A percentile compares a stretch with the other conserved stretches of the same genome.
These are phyloP conservation scores for Drosophila miranda DNA, from an alignment of 1,140 invertebrate species.

Conservation along the genomic window DNA sequence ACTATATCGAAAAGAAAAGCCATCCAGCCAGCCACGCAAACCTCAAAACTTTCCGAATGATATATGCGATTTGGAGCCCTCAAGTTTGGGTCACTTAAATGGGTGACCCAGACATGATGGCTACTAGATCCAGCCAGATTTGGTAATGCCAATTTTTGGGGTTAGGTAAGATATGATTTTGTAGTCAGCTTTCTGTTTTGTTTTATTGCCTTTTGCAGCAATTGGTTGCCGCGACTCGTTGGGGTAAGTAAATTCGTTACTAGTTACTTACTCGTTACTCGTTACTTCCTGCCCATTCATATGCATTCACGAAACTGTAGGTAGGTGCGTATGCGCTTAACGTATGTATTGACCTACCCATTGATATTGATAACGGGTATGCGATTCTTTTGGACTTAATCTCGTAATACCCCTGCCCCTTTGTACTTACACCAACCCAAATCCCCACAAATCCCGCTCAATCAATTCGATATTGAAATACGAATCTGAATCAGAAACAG, in stretches of 20 bases:
- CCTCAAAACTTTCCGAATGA: slow-evolving; percentile 9
- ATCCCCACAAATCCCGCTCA: slow-evolving; percentile 15
- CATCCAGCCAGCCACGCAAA: slow-evolving; percentile 15
- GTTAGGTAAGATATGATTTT: slow-evolving; percentile 73
- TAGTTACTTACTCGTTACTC: slow-evolving; percentile 55
- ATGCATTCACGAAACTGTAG: background rate
- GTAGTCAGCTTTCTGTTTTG: slow-evolving; percentile 52
- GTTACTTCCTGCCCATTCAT: slow-evolving; percentile 37
- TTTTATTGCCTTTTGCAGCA: slow-evolving; percentile 68
- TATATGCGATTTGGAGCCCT: slow-evolving; percentile 48
- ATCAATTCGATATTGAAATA: slow-evolving; percentile 14
- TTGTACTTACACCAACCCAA: background rate
- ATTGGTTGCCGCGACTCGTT: slow-evolving; percentile 26
- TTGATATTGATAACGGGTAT: slow-evolving; percentile 9
- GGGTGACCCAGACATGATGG: slow-evolving; percentile 63
- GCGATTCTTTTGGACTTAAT: slow-evolving; percentile 13
- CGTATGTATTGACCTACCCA: slow-evolving; percentile 8
- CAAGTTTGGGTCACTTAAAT: slow-evolving; percentile 61
- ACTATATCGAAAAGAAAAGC: background rate
- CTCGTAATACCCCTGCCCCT: slow-evolving; percentile 1
- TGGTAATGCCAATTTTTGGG: slow-evolving; percentile 23
- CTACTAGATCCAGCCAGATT: slow-evolving; percentile 25
- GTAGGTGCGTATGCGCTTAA: background rate
- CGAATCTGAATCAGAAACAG: slow-evolving; percentile 28
- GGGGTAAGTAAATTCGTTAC: slow-evolving; percentile 67